Conservation (phyloP, 2,888 invertebrate species). For the Halictus quadricinctus region DNA sequence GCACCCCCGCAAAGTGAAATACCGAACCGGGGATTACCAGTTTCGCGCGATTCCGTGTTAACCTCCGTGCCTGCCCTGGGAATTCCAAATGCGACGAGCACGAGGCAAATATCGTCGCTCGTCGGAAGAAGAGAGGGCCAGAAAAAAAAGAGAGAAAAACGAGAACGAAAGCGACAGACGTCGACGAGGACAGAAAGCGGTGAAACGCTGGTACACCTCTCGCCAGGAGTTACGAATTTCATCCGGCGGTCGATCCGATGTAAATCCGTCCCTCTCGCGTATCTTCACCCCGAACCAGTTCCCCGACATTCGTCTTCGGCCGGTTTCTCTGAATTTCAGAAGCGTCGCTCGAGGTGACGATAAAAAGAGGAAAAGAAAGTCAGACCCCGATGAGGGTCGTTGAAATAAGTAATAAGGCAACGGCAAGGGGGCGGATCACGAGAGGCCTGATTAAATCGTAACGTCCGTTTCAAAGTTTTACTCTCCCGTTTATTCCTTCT, state of each 20-base stretch:
- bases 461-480: constrained; percentile 7
- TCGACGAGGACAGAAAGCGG: neutral
- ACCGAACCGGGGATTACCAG: constrained; percentile 30
- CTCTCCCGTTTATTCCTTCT: neutral
- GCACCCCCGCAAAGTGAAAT: constrained; percentile 29
- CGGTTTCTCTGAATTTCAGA: neutral
- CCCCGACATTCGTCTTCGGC: neutral
- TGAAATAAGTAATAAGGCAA: constrained; percentile 24
- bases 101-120: constrained; percentile 37
- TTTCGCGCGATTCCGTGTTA: constrained; percentile 32
- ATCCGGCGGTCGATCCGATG: constrained; percentile 17
- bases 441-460: constrained; percentile 17
- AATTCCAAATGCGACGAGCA: constrained; percentile 39
- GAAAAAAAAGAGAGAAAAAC: neutral
- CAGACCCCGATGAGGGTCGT: neutral
- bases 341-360: neutral
- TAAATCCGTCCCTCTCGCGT: neutral
- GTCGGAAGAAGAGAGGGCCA: neutral
- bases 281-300: neutral
- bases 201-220: neutral
- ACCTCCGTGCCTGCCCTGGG: constrained; percentile 33
- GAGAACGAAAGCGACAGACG: constrained; percentile 9
- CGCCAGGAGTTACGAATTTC: constrained; percentile 28
- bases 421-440: neutral
- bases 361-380: neutral